These are phyloP conservation scores for Drosophila watanabei DNA, from an alignment of 1,140 invertebrate species.

Conservation along the genomic window DNA sequence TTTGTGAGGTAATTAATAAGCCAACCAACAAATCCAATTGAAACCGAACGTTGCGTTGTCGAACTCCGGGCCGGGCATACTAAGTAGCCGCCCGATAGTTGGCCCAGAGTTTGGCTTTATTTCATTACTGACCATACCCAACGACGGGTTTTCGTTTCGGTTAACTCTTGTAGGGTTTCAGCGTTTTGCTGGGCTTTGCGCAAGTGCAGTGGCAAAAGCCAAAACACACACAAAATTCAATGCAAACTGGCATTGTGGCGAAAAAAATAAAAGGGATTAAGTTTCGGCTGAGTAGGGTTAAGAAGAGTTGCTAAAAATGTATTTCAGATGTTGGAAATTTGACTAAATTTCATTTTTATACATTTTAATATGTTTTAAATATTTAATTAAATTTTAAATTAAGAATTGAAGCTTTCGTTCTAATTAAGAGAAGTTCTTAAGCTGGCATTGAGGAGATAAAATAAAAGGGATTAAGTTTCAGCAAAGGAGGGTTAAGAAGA, in stretches of 20 bases:
- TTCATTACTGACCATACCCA: conserved; percentile 79
- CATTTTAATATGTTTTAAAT: no score
- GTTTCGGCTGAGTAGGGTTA: conserved; percentile 7
- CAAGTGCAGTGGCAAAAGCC: conserved; percentile 49
- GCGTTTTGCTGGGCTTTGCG: conserved; percentile 36
- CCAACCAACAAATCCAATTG: conserved; percentile 58
- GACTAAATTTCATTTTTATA: no score
- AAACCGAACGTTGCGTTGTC: conserved; percentile 67
- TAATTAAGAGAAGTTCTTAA: no score
- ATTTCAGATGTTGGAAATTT: no score
- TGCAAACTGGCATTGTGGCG: conserved; percentile 18
- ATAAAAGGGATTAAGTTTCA: conserved; percentile 14
- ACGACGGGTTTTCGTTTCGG: conserved; percentile 72
- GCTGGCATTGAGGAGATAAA: neutral
- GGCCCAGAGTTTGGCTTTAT: conserved; percentile 42
- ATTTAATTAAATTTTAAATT: no score
- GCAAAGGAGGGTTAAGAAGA: neutral
- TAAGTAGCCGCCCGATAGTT: conserved; percentile 61
- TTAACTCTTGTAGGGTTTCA: conserved; percentile 55
- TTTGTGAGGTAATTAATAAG: conserved; percentile 80
- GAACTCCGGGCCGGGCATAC: conserved; percentile 69
- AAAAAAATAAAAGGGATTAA: neutral
- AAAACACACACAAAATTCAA: conserved; percentile 22
- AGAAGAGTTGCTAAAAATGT: conserved; percentile 5
- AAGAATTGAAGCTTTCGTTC: no score